Base-by-base conservation (phyloP, 2,797 vertebrate genomes). In the Mus minutoides region DNA sequence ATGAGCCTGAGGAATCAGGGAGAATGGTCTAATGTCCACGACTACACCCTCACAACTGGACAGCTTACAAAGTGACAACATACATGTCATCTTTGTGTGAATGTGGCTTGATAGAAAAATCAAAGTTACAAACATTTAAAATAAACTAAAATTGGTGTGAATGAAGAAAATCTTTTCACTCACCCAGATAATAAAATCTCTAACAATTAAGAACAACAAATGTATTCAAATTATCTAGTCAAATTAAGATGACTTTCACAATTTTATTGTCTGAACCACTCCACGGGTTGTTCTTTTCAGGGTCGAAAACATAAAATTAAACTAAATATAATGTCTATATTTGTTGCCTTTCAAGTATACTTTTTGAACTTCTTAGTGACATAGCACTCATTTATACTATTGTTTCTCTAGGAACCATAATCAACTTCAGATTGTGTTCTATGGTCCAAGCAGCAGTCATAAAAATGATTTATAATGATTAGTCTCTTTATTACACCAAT, bases 401-500 rank as follows among this genome's bases (percentile, higher is more conserved):
- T 37, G 31, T 37, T 43, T 34, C 64, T 67, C 37, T 90, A 56
- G n/a, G 85, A 89, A 19, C 21, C 24, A 24, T 64, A 80, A 84
- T 67, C n/a, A 54, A 62, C 22, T 84, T 77, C 10, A 88, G 12
- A 46, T 62, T 37, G 49, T 76, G 12, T 91, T 19, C 75, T 4
- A 31, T 37, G 69, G 5, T 77, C 13, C 29, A 91, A 86, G 80
- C 2, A 85, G 69, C 40, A 75, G 46, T n/a, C 13, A 85, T 43
- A 75, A 54, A 52, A 88, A 80, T 79, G 40, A 95, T 37, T 96
- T 79, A 78, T 60, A 83, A 79, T 67, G 22, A 73, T 34, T 21
- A 9, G 56, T 29, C 14, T 31, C 31, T 92, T 67, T 69, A 83
- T 31, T 78, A 12, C 6, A 10, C 37, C 75, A 82, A 93, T 94